Evolutionary conservation across 2,797 vertebrate species (phyloP), one percentile per base, ranked within the genome.

Genomic region (Fratercula arctica): DNA sequence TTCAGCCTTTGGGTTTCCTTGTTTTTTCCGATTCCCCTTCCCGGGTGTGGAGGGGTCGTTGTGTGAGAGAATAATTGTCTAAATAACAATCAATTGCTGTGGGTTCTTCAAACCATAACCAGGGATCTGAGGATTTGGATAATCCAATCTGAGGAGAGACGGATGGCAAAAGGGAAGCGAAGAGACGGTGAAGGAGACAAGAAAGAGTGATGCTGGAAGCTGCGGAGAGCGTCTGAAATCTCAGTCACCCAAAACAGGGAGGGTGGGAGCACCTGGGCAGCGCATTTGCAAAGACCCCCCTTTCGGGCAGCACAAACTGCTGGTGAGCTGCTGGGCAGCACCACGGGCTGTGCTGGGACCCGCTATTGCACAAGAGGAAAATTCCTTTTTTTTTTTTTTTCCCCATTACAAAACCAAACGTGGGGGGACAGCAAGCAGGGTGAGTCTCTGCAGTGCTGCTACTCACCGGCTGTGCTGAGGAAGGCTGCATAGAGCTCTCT

Each of bases 401-500:
- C 4, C 45, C 50, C 45, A 39, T 48, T n/a, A 25, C 28, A 24
- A 78, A 69, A 12, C 45, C 31, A 66, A 82, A 79, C 3, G 6
- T 26, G 12, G 60, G 19, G 35, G 46, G 57, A 35, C n/a, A 10
- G 17, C 6, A 16, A 2, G 59, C 29, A 8, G 56, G 16, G 37
- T 1, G 37, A 1, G 37, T 1, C 28, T 10, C 7, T 13, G 21
- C 53, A 1, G 10, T 3, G 19, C 39, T 11, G 48, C 48, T 28
- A 96, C 98, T 69, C 98, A 99, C 99, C 26, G 96, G 98, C 98
- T 37, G 99, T 98, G 91, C 98, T 98, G 74, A 99, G 98, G 97
- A 99, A 99, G 89, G 99, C 99, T 3, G 97, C 93, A 70, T 99
- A 99, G 11, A 99, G 98, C 96, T 99, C 98, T 17, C 98, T 92